Conservation (phyloP, 2,888 invertebrate genomes). For the Cephalotes varians region DNA sequence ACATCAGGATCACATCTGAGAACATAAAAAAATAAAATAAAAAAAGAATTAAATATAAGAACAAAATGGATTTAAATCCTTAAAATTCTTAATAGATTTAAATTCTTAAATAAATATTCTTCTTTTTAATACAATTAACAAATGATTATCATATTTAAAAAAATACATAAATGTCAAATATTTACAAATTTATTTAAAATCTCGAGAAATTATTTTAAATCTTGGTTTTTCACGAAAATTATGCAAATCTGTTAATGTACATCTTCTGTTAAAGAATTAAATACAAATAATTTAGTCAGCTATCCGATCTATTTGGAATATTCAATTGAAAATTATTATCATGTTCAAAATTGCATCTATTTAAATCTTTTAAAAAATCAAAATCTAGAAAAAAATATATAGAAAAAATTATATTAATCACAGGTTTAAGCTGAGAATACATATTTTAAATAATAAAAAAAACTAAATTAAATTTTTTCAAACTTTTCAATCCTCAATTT, state of each 20-base stretch:
- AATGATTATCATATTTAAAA: background rate
- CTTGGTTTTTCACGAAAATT: background rate
- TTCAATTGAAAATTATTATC: too few relatives aligned
- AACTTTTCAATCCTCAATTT: too few relatives aligned
- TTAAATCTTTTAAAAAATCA: too few relatives aligned
- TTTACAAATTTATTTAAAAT: background rate
- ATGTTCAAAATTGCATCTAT: too few relatives aligned
- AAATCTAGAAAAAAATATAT: too few relatives aligned
- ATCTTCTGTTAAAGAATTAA: background rate
- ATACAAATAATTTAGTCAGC: background rate
- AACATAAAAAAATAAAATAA: constrained; percentile 11
- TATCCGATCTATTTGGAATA: background rate
- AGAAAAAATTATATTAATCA: too few relatives aligned
- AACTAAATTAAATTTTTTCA: too few relatives aligned
- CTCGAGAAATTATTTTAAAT: background rate
- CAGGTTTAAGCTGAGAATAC: too few relatives aligned
- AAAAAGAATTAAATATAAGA: background rate
- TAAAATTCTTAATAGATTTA: background rate
- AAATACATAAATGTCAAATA: background rate
- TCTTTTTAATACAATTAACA: background rate
- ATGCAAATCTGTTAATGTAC: background rate
- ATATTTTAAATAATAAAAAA: too few relatives aligned
- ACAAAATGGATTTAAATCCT: background rate
- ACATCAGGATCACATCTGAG: constrained; percentile 80
- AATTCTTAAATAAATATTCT: background rate